Base-by-base conservation (phyloP, 2,888 invertebrate species). In the Odontomyia ornata region DNA sequence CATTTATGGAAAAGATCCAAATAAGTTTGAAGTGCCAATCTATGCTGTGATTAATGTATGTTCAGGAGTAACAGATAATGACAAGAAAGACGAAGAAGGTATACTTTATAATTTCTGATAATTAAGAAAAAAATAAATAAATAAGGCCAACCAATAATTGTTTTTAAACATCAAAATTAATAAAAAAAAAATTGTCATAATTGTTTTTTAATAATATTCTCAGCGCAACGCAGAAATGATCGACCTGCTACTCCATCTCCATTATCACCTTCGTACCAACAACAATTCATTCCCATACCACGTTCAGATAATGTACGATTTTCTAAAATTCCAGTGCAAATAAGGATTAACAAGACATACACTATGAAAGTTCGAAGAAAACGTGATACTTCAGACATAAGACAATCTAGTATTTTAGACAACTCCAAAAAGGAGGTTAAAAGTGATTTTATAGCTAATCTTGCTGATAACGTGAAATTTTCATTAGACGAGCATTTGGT, bases 1-100 rank as follows among this genome's bases (percentile, higher is more conserved):
- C 82, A 82, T 91, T 18, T 88, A 90, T 82, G 91, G 91, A 0
- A 88, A 88, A 76, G 89, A 90, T 85, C 91, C 91, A 23, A 87
- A 85, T 73, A 83, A 85, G 62, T 84, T 86, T 46, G 84, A 86
- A 13, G 90, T 91, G 56, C 90, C 91, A 23, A 88, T 91, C 76
- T 91, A 91, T 81, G 90, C 90, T 0, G 85, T 90, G 57, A 88
- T 91, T 15, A 88, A 87, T 64, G 83, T 88, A 69, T 91, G 91
- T 82, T 78, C 82, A 43, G 76, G 77, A 78, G 56, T 64, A 78
- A 72, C 15, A 47, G 15, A 21, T 71, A 23, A 27, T 23, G 25
- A 18, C 23, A 23, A 47, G 47, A 27, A 52, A 18, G 18, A 69
- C 1, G 47, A 69, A 47, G 27, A 47, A 18, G 69, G 72, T 52